These are phyloP conservation scores for Ostrea denselamellosa DNA, from an alignment of 1,140 invertebrate genomes.

Conservation along the genomic window DNA sequence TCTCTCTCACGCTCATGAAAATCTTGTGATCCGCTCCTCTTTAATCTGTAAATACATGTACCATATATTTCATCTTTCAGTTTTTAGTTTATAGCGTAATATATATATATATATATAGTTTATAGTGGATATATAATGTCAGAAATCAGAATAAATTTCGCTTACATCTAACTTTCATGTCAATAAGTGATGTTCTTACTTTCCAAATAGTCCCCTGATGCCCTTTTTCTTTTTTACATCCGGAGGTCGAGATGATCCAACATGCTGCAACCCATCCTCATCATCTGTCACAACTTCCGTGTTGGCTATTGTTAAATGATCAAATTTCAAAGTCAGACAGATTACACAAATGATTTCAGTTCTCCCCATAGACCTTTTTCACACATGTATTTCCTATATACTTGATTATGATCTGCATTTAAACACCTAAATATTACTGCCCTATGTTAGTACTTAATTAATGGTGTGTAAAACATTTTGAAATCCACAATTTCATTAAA, in stretches of 20 bases:
- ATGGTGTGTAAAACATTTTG: too few species aligned
- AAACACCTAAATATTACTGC: too few species aligned
- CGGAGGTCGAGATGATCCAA: conserved; percentile 56
- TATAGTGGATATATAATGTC: not conserved
- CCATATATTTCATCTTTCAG: not conserved
- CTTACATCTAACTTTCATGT: not conserved
- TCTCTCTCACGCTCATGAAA: conserved; percentile 82
- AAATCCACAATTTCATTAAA: not conserved
- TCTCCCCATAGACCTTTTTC: too few species aligned
- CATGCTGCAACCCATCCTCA: conserved; percentile 69
- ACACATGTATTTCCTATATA: too few species aligned
- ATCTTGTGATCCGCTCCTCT: conserved; percentile 85
- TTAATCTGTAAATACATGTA: conserved; percentile 64
- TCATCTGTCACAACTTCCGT: conserved; percentile 81
- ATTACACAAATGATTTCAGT: not conserved
- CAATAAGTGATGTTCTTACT: conserved; percentile 71
- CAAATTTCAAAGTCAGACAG: not conserved
- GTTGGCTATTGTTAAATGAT: conserved; percentile 81
- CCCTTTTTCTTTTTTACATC: conserved; percentile 79
- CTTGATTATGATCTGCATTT: too few species aligned
- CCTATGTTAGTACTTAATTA: too few species aligned
- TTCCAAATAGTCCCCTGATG: conserved; percentile 85
- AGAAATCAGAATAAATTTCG: not conserved
- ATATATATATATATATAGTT: not conserved
- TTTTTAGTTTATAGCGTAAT: not conserved